phyloP scores from a whole-genome alignment of 2,888 invertebrate species.

The Pristionchus mayeri region DNA sequence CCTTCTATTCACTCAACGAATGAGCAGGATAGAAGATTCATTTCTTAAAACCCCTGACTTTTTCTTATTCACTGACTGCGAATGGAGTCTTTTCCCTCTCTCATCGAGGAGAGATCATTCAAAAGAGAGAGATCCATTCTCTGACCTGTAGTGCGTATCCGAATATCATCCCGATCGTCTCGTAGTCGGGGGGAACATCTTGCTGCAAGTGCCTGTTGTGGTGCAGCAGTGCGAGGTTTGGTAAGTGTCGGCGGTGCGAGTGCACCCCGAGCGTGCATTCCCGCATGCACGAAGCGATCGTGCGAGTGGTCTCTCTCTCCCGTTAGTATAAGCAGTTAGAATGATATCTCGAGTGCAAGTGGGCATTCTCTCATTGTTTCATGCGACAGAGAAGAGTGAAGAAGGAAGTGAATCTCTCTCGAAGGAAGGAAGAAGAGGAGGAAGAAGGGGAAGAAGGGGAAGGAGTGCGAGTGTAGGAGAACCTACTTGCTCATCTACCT shows the following conservation, averaged over 20 bases:
- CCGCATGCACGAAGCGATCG: background rate
- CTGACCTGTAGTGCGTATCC: conserved; percentile 71
- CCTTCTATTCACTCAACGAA: too few relatives aligned
- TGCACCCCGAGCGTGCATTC: background rate
- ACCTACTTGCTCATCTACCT: conserved; percentile 60
- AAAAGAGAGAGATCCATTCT: too few relatives aligned
- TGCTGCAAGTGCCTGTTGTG: conserved; percentile 53
- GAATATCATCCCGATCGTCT: conserved; percentile 75
- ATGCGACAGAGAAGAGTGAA: conserved; percentile 20
- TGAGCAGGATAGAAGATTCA: too few relatives aligned
- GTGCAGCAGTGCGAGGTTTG: conserved; percentile 40
- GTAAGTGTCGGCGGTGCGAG: conserved; percentile 26
- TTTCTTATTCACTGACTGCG: too few relatives aligned
- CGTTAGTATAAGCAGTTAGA: background rate
- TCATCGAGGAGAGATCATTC: background rate
- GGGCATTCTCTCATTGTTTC: background rate
- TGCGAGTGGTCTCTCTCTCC: background rate
- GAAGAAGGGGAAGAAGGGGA: background rate
- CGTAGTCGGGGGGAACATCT: conserved; percentile 76
- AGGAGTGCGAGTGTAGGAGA: background rate
- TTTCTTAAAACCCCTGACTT: too few relatives aligned
- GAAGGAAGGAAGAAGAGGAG: background rate
- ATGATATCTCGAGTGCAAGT: background rate
- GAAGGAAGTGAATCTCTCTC: background rate
- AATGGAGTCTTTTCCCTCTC: background rate